Conservation (phyloP, 1,140 invertebrate species). For the Drosophila ironensis region DNA sequence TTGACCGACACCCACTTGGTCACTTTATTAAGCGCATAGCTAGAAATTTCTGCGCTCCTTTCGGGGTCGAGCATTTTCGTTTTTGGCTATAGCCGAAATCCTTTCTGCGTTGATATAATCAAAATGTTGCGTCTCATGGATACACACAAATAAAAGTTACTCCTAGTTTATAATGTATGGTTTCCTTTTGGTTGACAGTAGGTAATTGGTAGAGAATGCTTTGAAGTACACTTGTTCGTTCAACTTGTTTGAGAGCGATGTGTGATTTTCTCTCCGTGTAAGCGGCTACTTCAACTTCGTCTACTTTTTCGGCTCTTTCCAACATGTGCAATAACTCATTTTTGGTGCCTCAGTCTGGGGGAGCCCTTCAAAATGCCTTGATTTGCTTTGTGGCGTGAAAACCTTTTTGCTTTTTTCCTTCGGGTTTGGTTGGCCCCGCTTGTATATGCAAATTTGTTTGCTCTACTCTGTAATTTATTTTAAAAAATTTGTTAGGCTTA, state of each 20-base stretch:
- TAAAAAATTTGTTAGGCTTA: conserved; percentile 79
- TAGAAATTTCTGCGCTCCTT: conserved; percentile 56
- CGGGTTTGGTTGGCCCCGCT: conserved; percentile 40
- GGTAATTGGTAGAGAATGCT: no score
- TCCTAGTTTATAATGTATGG: background rate
- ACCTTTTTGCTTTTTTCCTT: conserved; percentile 31
- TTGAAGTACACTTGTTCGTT: no score
- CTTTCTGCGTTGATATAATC: conserved; percentile 68
- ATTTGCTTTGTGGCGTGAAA: conserved; percentile 77
- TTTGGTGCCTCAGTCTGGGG: conserved; percentile 23
- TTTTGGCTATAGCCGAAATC: conserved; percentile 44
- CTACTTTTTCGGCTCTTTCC: background rate
- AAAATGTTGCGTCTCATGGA: conserved; percentile 60
- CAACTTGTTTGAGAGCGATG: no score
- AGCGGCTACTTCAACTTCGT: conserved; percentile 3
- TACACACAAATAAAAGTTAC: conserved; percentile 7
- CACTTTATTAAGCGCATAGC: conserved; percentile 77
- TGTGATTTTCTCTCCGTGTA: background rate
- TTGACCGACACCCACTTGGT: conserved; percentile 32
- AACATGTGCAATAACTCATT: conserved; percentile 77
- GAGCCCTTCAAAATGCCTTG: conserved; percentile 67
- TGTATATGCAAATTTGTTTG: conserved; percentile 77
- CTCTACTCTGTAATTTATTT: conserved; percentile 79
- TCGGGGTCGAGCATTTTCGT: conserved; percentile 16
- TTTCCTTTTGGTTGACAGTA: no score